Conservation (phyloP, 2,113 vertebrate genomes). For the Barnardius zonarius region DNA sequence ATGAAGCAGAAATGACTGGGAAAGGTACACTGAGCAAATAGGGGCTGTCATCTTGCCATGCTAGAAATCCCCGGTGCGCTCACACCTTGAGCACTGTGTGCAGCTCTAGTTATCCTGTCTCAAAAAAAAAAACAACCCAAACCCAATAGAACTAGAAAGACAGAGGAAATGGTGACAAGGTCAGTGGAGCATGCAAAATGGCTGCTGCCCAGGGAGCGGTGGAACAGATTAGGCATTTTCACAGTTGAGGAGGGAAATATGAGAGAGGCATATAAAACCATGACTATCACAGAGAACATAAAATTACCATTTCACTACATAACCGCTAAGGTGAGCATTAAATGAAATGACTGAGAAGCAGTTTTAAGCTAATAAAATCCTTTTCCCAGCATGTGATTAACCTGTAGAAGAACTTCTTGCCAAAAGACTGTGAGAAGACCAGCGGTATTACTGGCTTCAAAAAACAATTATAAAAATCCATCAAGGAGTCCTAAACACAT, state of each 20-base stretch:
- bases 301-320: not conserved
- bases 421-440: not conserved
- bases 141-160: not conserved
- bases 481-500: not conserved
- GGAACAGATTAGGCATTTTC: constrained; percentile 6
- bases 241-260: not conserved
- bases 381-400: not conserved
- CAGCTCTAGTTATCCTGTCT: constrained; percentile 14
- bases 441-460: not conserved
- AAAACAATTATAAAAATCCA: not conserved
- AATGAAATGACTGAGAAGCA: not conserved
- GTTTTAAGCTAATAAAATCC: not conserved
- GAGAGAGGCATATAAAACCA: not conserved
- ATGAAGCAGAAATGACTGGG: not conserved
- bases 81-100: not conserved
- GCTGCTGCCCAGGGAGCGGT: not conserved
- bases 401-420: not conserved
- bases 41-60: not conserved
- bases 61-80: not conserved
- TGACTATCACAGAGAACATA: not conserved
- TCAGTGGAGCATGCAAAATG: not conserved
- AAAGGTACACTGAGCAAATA: not conserved
- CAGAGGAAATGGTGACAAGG: not conserved
- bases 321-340: not conserved
- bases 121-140: not conserved